Evolutionary conservation across 2,797 vertebrate genomes (phyloP).

Genomic region (Alectoris magna): DNA sequence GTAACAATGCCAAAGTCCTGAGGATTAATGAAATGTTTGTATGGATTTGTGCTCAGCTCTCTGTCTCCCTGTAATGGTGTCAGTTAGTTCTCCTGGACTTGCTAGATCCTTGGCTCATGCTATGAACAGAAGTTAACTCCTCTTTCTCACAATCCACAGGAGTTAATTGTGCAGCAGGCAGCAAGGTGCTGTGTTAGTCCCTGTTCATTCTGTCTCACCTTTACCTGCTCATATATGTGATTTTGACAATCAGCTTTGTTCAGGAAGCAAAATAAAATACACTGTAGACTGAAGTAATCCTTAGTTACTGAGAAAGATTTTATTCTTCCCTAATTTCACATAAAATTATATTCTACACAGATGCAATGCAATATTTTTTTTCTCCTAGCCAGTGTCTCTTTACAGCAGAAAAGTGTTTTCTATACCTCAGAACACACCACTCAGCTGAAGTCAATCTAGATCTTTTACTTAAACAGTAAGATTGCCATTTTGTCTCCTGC

Average conservation of each 20-base stretch:
- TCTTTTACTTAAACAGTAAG: background rate
- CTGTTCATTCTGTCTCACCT: background rate
- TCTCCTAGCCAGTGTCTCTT: background rate
- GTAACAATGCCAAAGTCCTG: background rate
- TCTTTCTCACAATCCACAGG: background rate
- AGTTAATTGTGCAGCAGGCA: constrained; percentile 28
- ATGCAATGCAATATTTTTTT: background rate
- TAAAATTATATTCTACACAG: constrained; percentile 11
- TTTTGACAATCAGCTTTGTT: background rate
- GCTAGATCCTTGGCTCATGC: background rate
- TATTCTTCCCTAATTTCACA: constrained; percentile 24
- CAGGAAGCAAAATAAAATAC: background rate
- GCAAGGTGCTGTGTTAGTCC: background rate
- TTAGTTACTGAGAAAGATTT: constrained; percentile 51
- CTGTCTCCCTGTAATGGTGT: background rate
- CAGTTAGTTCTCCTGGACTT: background rate
- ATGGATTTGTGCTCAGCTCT: constrained; percentile 7
- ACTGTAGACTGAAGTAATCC: background rate
- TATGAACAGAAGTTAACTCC: background rate
- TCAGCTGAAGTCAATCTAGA: background rate
- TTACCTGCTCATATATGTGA: background rate
- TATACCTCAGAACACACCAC: background rate
- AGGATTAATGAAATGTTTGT: background rate
- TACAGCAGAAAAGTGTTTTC: background rate
- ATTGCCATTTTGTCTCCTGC: background rate